Base-by-base conservation (phyloP, 30 jellyfish, hydroid and myxozoan genomes). In the Morbakka virulenta region DNA sequence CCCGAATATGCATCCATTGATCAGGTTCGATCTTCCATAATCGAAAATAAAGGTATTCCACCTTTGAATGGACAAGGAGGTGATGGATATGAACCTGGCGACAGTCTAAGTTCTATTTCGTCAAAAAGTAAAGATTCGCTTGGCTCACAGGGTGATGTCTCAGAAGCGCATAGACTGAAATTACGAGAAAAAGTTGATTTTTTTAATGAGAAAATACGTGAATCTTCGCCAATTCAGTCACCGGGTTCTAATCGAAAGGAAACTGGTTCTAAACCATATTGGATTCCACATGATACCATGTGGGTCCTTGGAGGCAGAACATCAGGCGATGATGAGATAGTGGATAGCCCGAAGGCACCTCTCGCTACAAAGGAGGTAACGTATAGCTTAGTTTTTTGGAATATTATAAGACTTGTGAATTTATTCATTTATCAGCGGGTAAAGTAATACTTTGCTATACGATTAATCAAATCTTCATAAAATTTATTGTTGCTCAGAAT, bases 51-150 rank as follows among this genome's bases (percentile, higher is more conserved):
- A 0, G 61, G 57, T 1, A 31, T 84, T 26, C 35, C 41, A 1
- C 74, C 28, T 1, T 61, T 62, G 26, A 83, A 74, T 3, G 50
- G 72, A 29, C 67, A 34, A 2, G 77, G 83, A 31, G 62, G 50
- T n/a, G 85, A 79, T 13, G 96, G 96, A 6, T 87, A 87, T 41
- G 97, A 89, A 33, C 91, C 95, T 23, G 95, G 95, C 29, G 97
- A 89, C 71, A 89, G 95, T 41, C 33, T 89, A 73, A 89, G 97
- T 28, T 79, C 93, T 0, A 28, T 83, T 77, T 91, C 98, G 0
- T 83, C 96, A 23, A 82, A 79, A 64, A 91, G 98, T 51, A 91
- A 84, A 57, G 98, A 91, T 21, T 91, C 98, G 0, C 23, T 74
- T 30, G 98, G 98, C 2, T 91, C 98, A 13, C 96, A 76, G 77